Percentiles rank a stretch among this genome's conserved stretches.
These are phyloP conservation scores for Villa cingulata DNA, from an alignment of 2,888 invertebrate species.

Conservation along the genomic window DNA sequence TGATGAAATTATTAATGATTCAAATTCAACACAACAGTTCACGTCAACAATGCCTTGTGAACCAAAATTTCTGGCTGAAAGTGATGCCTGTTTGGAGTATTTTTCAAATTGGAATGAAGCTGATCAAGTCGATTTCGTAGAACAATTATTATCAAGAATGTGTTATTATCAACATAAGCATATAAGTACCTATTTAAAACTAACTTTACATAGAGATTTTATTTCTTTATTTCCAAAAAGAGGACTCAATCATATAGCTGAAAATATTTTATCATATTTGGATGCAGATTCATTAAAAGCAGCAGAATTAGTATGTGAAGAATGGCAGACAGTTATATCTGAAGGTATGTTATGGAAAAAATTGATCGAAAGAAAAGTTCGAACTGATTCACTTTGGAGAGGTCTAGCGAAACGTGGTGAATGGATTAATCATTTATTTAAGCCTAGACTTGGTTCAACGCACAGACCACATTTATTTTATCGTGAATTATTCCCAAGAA, in stretches of 20 bases:
- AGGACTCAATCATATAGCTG: constrained; percentile 94
- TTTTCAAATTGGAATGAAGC: constrained; percentile 87
- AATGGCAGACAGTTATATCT: no score
- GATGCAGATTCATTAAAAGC: no score
- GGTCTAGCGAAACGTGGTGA: constrained; percentile 91
- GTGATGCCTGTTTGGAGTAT: constrained; percentile 68
- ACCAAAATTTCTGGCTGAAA: constrained; percentile 60
- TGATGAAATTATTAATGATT: constrained; percentile 80
- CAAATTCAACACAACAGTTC: constrained; percentile 56
- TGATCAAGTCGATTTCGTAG: constrained; percentile 93
- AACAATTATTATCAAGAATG: constrained; percentile 88
- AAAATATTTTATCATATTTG: constrained; percentile 93
- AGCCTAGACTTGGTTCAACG: constrained; percentile 82
- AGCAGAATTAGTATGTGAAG: no score
- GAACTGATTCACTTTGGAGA: constrained; percentile 91
- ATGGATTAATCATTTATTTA: constrained; percentile 95
- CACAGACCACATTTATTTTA: constrained; percentile 93
- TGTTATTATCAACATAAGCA: constrained; percentile 99
- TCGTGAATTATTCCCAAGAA: constrained; percentile 88
- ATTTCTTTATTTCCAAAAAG: constrained; percentile 95
- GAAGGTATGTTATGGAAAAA: no score
- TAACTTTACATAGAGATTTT: no score
- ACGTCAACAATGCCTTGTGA: constrained; percentile 59
- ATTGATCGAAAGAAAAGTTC: constrained; percentile 91
- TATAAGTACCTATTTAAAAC: constrained; percentile 92